A percentile compares a stretch with the other conserved stretches of the same genome.
Conservation (phyloP, 2,888 invertebrate genomes). For the Phlogophora meticulosa region DNA sequence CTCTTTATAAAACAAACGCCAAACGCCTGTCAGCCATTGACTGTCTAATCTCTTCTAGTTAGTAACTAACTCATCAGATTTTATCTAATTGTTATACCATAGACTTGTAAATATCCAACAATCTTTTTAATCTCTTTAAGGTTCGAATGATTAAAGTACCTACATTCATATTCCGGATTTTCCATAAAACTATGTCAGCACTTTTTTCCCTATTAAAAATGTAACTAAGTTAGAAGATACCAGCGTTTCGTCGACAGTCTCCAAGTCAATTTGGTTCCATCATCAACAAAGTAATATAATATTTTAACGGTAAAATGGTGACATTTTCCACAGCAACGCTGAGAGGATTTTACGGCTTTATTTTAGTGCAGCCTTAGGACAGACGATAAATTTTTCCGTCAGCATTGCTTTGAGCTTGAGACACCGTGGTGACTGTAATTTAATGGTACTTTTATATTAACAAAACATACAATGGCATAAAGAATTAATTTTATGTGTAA, state of each 20-base stretch:
- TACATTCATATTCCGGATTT: no score
- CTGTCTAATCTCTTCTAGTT: no score
- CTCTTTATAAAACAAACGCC: no score
- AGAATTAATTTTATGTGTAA: conserved; percentile 43
- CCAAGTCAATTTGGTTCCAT: conserved; percentile 53
- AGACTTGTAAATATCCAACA: no score
- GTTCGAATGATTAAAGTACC: no score
- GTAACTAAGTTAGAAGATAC: neutral
- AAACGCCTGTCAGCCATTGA: no score
- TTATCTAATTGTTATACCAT: no score
- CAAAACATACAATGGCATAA: conserved; percentile 45
- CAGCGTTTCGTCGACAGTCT: neutral
- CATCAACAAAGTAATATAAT: conserved; percentile 65
- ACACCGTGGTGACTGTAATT: conserved; percentile 34
- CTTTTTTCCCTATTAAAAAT: neutral
- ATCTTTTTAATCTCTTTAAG: no score
- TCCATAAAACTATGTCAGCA: no score
- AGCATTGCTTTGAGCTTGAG: conserved; percentile 40
- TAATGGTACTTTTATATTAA: conserved; percentile 38
- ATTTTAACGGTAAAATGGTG: conserved; percentile 65
- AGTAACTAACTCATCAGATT: no score
- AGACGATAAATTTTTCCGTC: conserved; percentile 67
- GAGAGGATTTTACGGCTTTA: conserved; percentile 65
- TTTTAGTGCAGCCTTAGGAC: conserved; percentile 70
- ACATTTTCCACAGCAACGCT: conserved; percentile 52